These are phyloP conservation scores for Malurus leucopterus DNA, from an alignment of 2,797 vertebrate species.

Conservation along the genomic window DNA sequence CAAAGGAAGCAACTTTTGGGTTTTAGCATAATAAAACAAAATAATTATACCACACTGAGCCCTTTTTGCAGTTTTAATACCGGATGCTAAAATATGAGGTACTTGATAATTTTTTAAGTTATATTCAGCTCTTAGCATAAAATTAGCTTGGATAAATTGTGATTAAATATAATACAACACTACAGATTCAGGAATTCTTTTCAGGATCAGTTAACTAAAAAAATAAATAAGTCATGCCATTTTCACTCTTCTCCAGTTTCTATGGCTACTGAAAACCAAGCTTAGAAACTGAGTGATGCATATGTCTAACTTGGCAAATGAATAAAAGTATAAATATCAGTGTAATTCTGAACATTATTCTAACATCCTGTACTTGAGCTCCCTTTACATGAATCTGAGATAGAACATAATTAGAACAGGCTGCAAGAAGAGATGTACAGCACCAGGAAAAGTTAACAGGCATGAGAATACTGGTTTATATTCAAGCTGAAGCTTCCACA, in stretches of 20 bases:
- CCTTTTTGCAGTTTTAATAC: not conserved
- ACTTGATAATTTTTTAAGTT: not conserved
- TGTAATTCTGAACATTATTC: not conserved
- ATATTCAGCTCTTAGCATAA: not conserved
- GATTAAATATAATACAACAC: not conserved
- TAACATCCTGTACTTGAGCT: not conserved
- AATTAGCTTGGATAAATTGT: not conserved
- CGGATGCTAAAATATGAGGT: not conserved
- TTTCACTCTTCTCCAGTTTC: slow-evolving; percentile 38
- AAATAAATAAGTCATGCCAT: not conserved
- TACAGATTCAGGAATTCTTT: not conserved
- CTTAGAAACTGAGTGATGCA: not conserved
- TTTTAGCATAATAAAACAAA: not conserved
- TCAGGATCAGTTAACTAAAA: not conserved
- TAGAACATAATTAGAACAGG: not conserved
- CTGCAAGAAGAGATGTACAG: not conserved
- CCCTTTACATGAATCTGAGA: not conserved
- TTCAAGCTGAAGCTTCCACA: not conserved
- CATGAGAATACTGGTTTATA: not conserved
- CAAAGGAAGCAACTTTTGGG: not conserved
- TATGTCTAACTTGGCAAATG: not conserved
- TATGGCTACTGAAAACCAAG: slow-evolving; percentile 40
- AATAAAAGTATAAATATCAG: not conserved
- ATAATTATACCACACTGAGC: not conserved
- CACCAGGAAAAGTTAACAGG: not conserved